Conservation (phyloP, 2,888 invertebrate genomes). For the Orchesellides sinensis region DNA sequence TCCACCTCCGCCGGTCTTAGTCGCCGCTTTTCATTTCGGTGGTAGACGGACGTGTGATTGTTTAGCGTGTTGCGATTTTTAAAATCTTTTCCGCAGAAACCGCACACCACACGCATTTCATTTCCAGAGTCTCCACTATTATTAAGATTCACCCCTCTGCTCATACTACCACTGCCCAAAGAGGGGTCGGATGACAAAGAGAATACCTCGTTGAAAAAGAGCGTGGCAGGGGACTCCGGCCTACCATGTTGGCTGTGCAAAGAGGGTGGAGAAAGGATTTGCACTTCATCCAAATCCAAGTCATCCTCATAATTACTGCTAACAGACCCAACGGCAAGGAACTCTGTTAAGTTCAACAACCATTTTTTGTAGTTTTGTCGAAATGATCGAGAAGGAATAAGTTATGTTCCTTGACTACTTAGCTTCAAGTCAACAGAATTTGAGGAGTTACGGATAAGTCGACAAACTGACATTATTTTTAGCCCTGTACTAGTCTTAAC, state of each 20-base stretch:
- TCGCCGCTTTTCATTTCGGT: slow-evolving; percentile 36
- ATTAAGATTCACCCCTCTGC: background rate
- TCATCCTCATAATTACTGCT: background rate
- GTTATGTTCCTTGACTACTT: background rate
- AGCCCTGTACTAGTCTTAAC: too few relatives aligned
- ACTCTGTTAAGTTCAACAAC: too few relatives aligned
- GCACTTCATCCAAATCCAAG: background rate
- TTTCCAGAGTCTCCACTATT: background rate
- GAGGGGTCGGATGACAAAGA: background rate
- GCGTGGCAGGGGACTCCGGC: slow-evolving; percentile 10
- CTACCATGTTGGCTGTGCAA: slow-evolving; percentile 12
- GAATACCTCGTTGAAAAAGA: slow-evolving; percentile 30
- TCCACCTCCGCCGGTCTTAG: background rate
- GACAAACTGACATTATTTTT: background rate
- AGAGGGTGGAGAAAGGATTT: background rate
- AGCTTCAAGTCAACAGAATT: too few relatives aligned
- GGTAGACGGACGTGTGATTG: slow-evolving; percentile 44
- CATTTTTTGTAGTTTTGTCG: too few relatives aligned
- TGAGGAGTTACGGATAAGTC: background rate
- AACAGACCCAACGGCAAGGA: too few relatives aligned
- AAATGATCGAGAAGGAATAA: too few relatives aligned
- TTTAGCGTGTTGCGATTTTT: slow-evolving; percentile 46
- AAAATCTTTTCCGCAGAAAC: slow-evolving; percentile 44
- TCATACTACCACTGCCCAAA: background rate
- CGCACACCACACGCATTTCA: slow-evolving; percentile 27